Base-by-base conservation (phyloP, 2,888 invertebrate species). In the Platycnemis pennipes region DNA sequence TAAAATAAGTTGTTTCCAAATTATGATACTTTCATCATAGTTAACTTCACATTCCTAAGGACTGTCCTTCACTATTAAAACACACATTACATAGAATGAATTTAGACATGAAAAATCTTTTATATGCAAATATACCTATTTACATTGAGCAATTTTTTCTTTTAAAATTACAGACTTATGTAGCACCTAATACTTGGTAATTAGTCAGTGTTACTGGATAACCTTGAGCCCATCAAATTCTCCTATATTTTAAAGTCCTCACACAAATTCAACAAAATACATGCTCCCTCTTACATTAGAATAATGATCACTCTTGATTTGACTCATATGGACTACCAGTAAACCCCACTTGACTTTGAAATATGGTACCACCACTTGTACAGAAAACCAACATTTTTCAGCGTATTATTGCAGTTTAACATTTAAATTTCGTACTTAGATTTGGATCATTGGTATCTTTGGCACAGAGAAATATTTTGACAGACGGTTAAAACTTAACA, bases 351-450 rank as follows among this genome's bases (percentile, higher is more conserved):
- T 44, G 44, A 63, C 44, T 91, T 53, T 44, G 44, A n/a, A 37
- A 91, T 16, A 56, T 89, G 89, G 56, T 91, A 63, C 91, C 26
- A 56, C 37, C n/a, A 91, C n/a, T 42, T 91, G 22, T 19, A 44
- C n/a, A n/a, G 63, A 91, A 69, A 44, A 91, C 91, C 56, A 91
- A 91, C 26, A 69, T 11, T n/a, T n/a, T n/a, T n/a, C n/a, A n/a
- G n/a, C n/a, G n/a, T n/a, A n/a, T n/a, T n/a, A n/a, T n/a, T n/a
- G n/a, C 44, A 91, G 63, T 44, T 44, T 56, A 91, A 56, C 56
- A n/a, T n/a, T n/a, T n/a, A n/a, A n/a, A n/a, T n/a, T n/a, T n/a
- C 91, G 44, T 44, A 11, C 19, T 63, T 45, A 63, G 69, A 91
- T 46, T 46, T 87, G 45, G 46, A 7, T 87, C 26, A 87, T 46